These are phyloP conservation scores for Macrostomum lignano DNA, from an alignment of 1,140 invertebrate genomes.

Conservation along the genomic window DNA sequence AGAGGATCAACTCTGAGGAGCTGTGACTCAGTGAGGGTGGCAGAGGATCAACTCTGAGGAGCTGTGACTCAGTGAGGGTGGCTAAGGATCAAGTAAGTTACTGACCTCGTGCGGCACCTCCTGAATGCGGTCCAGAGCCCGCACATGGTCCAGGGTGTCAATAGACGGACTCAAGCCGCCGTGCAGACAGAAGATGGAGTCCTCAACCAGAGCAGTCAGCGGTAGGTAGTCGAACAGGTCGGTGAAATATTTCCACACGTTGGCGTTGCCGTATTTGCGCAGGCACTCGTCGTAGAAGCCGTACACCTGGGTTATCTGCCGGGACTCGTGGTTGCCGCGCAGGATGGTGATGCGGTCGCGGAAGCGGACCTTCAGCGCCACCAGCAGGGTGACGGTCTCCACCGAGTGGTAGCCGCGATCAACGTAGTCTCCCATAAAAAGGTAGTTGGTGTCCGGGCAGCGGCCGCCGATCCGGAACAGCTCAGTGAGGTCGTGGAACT, in stretches of 20 bases:
- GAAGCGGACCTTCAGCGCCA: conserved; percentile 86
- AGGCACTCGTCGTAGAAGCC: conserved; percentile 97
- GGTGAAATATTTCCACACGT: conserved; percentile 99
- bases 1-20: too few relatives aligned
- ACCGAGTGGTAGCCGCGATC: conserved; percentile 98
- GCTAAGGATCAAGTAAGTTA: too few relatives aligned
- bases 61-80: too few relatives aligned
- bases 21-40: too few relatives aligned
- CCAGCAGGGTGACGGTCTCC: conserved; percentile 87
- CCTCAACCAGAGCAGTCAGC: conserved; percentile 59
- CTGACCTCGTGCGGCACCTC: conserved; percentile 90
- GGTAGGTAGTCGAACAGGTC: conserved; percentile 97
- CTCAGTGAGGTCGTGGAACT: conserved; percentile 99
- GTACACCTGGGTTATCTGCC: conserved; percentile 96
- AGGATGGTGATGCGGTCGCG: conserved; percentile 95
- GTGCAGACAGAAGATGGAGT: conserved; percentile 94
- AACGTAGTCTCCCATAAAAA: conserved; percentile 99
- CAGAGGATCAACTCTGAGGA: too few relatives aligned
- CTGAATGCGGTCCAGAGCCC: conserved; percentile 85
- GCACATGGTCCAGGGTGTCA: conserved; percentile 91
- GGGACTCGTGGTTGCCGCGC: conserved; percentile 89
- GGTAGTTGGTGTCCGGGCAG: conserved; percentile 94
- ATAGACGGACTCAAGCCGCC: conserved; percentile 94
- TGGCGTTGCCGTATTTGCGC: conserved; percentile 95
- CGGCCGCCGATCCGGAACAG: conserved; percentile 92